Evolutionary conservation across 2,888 invertebrate genomes (phyloP).

Genomic region (Rotaria magnacalcarata): DNA sequence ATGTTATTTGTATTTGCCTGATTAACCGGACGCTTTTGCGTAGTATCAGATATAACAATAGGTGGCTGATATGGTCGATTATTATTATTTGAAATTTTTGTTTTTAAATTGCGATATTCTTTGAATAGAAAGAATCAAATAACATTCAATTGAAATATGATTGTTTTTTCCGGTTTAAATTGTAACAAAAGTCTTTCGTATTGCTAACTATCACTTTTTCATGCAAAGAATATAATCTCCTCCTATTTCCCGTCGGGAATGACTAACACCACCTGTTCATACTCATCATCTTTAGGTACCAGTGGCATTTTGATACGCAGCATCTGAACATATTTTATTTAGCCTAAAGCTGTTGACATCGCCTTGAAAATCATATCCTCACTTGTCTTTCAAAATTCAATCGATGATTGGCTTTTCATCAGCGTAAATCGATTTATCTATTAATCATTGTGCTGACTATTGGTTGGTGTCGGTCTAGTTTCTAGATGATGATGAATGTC

Average conservation of each 20-base stretch:
- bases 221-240: not conserved
- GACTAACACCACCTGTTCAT: not conserved
- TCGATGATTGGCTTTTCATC: not conserved
- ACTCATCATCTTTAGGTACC: not conserved
- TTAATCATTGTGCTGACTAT: not conserved
- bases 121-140: not conserved
- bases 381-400: not conserved
- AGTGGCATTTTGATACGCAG: not conserved
- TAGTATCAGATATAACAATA: constrained; percentile 16
- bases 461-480: not conserved
- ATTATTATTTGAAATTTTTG: not conserved
- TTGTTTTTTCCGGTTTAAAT: not conserved
- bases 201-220: not conserved
- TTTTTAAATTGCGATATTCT: constrained; percentile 4
- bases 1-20: constrained; percentile 7
- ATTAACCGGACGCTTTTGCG: not conserved
- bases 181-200: not conserved
- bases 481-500: constrained; percentile 5
- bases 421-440: constrained; percentile 17
- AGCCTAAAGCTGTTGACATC: constrained; percentile 14
- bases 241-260: not conserved
- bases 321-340: not conserved
- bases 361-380: not conserved
- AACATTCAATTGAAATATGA: not conserved
- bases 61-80: not conserved